Conservation (phyloP, 1,140 invertebrate species). For the Sycobia sp. region DNA sequence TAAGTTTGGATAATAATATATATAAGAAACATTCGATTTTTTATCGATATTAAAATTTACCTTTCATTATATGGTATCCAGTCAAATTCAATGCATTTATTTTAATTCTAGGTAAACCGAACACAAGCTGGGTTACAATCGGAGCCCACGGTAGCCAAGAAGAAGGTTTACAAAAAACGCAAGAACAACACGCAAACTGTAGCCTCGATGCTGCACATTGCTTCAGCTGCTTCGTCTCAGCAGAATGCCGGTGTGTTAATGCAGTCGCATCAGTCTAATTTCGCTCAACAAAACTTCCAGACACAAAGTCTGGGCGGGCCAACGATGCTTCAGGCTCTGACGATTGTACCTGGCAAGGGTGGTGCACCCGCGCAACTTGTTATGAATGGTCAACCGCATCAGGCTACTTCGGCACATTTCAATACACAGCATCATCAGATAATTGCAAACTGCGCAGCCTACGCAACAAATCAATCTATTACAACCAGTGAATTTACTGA, state of each 20-base stretch:
- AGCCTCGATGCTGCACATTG: constrained; percentile 75
- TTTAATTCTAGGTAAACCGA: constrained; percentile 55
- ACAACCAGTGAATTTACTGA: constrained; percentile 80
- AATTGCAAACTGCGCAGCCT: constrained; percentile 70
- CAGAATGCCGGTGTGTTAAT: constrained; percentile 62
- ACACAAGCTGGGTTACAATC: constrained; percentile 70
- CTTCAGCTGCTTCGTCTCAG: constrained; percentile 66
- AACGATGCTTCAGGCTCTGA: constrained; percentile 75
- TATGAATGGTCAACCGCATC: constrained; percentile 70
- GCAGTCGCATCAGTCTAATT: constrained; percentile 58
- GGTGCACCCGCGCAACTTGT: constrained; percentile 72
- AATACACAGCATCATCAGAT: constrained; percentile 68
- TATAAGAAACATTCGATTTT: background rate
- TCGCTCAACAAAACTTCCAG: constrained; percentile 59
- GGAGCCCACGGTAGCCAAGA: constrained; percentile 65
- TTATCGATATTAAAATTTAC: no score
- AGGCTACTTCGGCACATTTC: constrained; percentile 65
- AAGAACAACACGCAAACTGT: constrained; percentile 74
- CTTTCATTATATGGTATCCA: no score
- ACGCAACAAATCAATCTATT: constrained; percentile 78
- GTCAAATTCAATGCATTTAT: constrained; percentile 48
- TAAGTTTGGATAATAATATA: background rate
- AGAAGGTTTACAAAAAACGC: constrained; percentile 76
- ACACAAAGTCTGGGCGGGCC: constrained; percentile 61
- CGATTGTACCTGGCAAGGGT: constrained; percentile 76